Percentiles rank a stretch among this genome's conserved stretches.
phyloP scores from a whole-genome alignment of 2,888 invertebrate species.

The Minunthozetes semirufus region DNA sequence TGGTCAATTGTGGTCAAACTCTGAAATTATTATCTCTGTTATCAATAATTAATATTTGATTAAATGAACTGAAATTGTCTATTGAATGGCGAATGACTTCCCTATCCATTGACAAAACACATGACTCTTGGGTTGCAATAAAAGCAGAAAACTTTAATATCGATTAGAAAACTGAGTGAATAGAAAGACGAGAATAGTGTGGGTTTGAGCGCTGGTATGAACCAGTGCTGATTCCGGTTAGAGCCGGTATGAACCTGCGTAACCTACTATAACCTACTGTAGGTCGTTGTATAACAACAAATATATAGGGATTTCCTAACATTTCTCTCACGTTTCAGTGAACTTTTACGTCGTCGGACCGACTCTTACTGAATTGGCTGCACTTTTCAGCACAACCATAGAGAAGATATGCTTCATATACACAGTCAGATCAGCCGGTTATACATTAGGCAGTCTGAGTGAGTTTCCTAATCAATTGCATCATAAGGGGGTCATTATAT shows the following conservation, averaged over 20 bases:
- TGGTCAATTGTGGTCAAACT: too few relatives aligned
- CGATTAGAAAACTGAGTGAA: too few relatives aligned
- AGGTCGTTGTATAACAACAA: neutral
- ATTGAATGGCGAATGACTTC: too few relatives aligned
- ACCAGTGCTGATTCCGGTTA: neutral
- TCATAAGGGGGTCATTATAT: neutral
- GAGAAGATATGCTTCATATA: conserved; percentile 35
- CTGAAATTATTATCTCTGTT: too few relatives aligned
- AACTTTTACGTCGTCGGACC: conserved; percentile 37
- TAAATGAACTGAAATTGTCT: too few relatives aligned
- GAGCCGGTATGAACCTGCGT: neutral
- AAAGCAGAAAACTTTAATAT: too few relatives aligned
- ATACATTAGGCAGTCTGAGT: conserved; percentile 34
- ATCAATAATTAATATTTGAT: too few relatives aligned
- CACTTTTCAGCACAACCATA: conserved; percentile 32
- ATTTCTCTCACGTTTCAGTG: conserved; percentile 3
- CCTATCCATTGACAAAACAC: too few relatives aligned
- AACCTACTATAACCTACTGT: neutral
- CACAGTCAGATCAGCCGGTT: conserved; percentile 35
- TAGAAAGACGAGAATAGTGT: too few relatives aligned
- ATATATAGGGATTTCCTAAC: neutral
- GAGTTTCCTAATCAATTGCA: neutral
- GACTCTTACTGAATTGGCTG: conserved; percentile 35
- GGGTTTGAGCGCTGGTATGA: neutral
- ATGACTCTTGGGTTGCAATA: too few relatives aligned